Evolutionary conservation across 2,797 vertebrate genomes (phyloP).

Genomic region (Urocyon cinereoargenteus): DNA sequence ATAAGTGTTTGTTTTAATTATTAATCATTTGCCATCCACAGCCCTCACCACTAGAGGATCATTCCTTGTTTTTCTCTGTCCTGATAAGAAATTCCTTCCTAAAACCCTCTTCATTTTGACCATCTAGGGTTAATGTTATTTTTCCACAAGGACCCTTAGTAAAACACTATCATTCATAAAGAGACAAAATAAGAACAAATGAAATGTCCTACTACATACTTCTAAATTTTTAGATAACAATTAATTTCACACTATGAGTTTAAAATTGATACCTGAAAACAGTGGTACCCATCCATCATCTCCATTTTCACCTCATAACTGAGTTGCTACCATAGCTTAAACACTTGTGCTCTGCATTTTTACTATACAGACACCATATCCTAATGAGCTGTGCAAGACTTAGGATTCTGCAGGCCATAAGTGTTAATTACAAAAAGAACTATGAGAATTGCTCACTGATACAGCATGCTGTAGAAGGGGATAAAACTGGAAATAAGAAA

Average conservation of each 20-base stretch:
- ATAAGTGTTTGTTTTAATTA: neutral
- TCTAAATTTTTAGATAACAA: neutral
- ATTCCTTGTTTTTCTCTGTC: neutral
- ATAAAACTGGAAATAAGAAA: neutral
- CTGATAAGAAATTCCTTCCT: neutral
- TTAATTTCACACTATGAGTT: conserved; percentile 11
- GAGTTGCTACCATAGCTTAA: neutral
- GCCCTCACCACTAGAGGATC: neutral
- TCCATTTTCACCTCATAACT: neutral
- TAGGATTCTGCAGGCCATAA: neutral
- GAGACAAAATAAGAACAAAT: neutral
- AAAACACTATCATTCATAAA: conserved; percentile 28
- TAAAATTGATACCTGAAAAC: neutral
- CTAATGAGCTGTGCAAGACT: neutral
- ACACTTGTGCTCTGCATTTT: neutral
- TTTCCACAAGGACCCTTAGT: neutral
- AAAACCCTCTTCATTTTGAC: neutral
- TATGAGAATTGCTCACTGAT: neutral
- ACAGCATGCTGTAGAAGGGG: neutral
- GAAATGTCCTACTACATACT: neutral
- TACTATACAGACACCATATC: neutral
- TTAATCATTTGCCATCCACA: neutral
- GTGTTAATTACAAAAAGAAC: neutral
- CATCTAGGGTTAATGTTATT: neutral
- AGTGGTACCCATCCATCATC: neutral